Evolutionary conservation across 2,113 vertebrate genomes (phyloP).

Genomic region (Proteles cristata): DNA sequence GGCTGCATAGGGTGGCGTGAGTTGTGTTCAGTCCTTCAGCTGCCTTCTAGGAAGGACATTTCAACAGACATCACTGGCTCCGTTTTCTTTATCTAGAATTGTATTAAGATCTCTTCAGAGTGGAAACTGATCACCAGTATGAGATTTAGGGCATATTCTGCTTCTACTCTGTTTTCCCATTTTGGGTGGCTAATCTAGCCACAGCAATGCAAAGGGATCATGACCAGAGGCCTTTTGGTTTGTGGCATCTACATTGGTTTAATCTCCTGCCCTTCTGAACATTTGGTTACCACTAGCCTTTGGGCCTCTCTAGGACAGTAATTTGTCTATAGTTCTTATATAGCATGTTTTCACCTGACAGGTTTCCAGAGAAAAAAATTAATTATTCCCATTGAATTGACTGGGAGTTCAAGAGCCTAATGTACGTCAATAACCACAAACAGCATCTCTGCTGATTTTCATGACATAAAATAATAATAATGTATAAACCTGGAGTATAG

Average conservation of each 20-base stretch:
- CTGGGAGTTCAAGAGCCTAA: neutral
- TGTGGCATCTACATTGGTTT: accelerated
- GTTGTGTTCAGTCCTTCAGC: neutral
- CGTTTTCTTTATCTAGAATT: neutral
- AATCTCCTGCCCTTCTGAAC: neutral
- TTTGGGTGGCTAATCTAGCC: neutral
- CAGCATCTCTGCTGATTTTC: neutral
- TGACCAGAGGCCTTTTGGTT: neutral
- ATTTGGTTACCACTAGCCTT: neutral
- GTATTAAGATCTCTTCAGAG: neutral
- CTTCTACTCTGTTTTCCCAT: neutral
- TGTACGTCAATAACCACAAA: neutral
- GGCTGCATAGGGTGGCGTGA: accelerated
- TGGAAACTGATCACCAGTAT: too few species aligned
- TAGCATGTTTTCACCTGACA: neutral
- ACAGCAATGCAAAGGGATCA: neutral
- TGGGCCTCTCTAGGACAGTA: neutral
- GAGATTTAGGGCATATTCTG: neutral
- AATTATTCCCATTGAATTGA: neutral
- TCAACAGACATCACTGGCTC: neutral
- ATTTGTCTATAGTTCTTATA: neutral
- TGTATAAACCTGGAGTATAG: neutral
- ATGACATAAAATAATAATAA: neutral
- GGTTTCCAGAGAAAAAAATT: neutral
- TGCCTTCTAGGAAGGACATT: neutral